A percentile compares a stretch with the other conserved stretches of the same genome.
phyloP scores from a whole-genome alignment of 2,113 vertebrate genomes.

The Cettia cetti region DNA sequence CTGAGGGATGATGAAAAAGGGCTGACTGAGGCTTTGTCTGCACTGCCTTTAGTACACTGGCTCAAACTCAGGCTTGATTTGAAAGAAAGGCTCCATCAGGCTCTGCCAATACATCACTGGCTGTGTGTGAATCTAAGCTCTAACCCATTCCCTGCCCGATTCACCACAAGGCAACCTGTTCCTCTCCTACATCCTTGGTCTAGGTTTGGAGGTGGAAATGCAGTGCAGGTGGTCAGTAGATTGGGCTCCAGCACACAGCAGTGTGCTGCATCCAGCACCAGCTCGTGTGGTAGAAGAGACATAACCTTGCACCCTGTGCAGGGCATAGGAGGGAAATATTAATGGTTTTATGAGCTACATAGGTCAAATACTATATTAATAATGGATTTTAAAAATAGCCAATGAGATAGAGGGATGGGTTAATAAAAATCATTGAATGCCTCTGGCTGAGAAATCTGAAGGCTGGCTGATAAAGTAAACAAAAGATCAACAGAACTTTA shows the following conservation, averaged over 20 bases:
- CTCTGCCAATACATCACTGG: neutral
- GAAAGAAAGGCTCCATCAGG: neutral
- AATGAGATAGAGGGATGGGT: neutral
- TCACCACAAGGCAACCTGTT: neutral
- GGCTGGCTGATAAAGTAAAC: neutral
- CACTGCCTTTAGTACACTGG: neutral
- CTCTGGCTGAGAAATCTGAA: neutral
- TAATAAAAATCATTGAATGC: neutral
- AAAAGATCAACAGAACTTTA: neutral
- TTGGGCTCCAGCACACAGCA: neutral
- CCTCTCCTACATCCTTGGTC: neutral
- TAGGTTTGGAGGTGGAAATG: neutral
- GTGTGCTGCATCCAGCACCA: neutral
- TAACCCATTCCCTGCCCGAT: neutral
- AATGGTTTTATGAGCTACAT: neutral
- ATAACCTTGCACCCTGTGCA: neutral
- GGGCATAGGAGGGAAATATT: neutral
- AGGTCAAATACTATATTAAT: neutral
- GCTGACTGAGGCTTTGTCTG: neutral
- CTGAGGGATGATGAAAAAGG: neutral
- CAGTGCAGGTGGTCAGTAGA: neutral
- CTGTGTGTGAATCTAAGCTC: neutral
- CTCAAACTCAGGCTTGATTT: neutral
- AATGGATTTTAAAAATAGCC: neutral
- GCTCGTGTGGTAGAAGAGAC: no score